Evolutionary conservation across 92 coral and sea anemone species (phyloP).

Genomic region (Paragorgia papillata): DNA sequence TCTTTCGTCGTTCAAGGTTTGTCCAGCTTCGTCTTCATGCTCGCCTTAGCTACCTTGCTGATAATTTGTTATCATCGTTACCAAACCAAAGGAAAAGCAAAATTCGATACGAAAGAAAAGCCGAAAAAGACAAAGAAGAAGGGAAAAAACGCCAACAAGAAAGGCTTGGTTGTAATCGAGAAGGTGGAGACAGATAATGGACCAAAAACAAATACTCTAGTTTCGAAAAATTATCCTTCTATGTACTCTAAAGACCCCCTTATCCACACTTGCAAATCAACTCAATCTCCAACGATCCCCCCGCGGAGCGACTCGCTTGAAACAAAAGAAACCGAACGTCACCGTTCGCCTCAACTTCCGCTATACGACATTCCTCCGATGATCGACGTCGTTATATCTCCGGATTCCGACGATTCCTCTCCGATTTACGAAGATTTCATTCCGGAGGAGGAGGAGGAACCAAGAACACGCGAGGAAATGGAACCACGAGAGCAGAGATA

Average conservation of each 20-base stretch:
- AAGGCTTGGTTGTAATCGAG: slow-evolving; percentile 8
- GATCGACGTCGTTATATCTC: slow-evolving; percentile 34
- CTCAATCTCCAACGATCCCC: slow-evolving; percentile 2
- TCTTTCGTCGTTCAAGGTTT: slow-evolving; percentile 23
- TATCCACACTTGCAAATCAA: slow-evolving; percentile 3
- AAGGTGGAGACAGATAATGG: neutral
- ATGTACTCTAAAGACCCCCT: neutral
- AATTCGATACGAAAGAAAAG: neutral
- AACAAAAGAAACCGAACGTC: neutral
- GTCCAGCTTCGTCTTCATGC: slow-evolving; percentile 13
- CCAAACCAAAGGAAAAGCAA: slow-evolving; percentile 28
- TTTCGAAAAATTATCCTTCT: neutral
- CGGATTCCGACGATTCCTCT: slow-evolving; percentile 23
- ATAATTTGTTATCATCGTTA: slow-evolving; percentile 28
- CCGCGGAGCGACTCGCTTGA: slow-evolving; percentile 8
- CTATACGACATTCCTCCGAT: slow-evolving; percentile 43
- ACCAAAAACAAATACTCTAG: neutral
- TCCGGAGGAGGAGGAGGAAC: slow-evolving; percentile 4
- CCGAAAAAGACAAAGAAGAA: neutral
- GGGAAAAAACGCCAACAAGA: neutral
- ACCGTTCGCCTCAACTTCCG: slow-evolving; percentile 13
- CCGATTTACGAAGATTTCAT: slow-evolving; percentile 12
- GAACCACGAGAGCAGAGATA: neutral
- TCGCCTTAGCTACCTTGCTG: slow-evolving; percentile 10
- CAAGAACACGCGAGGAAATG: neutral